These are phyloP conservation scores for Callipepla californica DNA, from an alignment of 2,113 vertebrate species.

Conservation along the genomic window DNA sequence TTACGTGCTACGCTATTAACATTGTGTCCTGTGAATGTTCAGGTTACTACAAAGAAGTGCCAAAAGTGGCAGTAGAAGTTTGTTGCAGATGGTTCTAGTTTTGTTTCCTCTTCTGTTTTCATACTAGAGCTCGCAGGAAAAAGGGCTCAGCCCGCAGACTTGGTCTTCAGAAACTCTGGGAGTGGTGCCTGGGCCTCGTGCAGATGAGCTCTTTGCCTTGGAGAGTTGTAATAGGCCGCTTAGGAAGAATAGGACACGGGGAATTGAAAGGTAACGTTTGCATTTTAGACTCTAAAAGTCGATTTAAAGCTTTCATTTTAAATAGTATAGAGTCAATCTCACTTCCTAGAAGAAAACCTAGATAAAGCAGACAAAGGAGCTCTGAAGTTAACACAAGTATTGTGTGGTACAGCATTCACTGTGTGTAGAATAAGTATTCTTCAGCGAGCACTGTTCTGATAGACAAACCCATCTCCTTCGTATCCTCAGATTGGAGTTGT, in stretches of 20 bases:
- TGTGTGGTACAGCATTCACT: too few species aligned
- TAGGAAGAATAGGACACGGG: slow-evolving; percentile 96
- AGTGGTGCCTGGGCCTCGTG: slow-evolving; percentile 96
- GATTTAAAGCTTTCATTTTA: neutral
- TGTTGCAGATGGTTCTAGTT: neutral
- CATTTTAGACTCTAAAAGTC: neutral
- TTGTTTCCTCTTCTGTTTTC: neutral
- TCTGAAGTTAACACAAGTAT: too few species aligned
- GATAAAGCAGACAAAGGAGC: too few species aligned
- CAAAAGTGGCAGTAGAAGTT: neutral
- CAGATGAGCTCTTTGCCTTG: slow-evolving; percentile 98
- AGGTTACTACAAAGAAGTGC: neutral
- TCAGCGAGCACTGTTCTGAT: neutral
- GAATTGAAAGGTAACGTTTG: slow-evolving; percentile 90
- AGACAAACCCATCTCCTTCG: neutral
- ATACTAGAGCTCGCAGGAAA: slow-evolving; percentile 93
- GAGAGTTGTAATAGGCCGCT: slow-evolving; percentile 97
- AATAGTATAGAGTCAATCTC: neutral
- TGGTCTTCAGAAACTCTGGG: slow-evolving; percentile 97
- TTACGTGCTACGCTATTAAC: neutral
- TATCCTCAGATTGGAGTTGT: slow-evolving; percentile 92
- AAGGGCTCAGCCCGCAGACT: slow-evolving; percentile 96
- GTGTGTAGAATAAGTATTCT: rapidly evolving
- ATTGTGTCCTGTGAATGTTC: neutral
- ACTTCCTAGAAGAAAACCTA: neutral